These are phyloP conservation scores for Rhingia campestris DNA, from an alignment of 2,888 invertebrate genomes.

Conservation along the genomic window DNA sequence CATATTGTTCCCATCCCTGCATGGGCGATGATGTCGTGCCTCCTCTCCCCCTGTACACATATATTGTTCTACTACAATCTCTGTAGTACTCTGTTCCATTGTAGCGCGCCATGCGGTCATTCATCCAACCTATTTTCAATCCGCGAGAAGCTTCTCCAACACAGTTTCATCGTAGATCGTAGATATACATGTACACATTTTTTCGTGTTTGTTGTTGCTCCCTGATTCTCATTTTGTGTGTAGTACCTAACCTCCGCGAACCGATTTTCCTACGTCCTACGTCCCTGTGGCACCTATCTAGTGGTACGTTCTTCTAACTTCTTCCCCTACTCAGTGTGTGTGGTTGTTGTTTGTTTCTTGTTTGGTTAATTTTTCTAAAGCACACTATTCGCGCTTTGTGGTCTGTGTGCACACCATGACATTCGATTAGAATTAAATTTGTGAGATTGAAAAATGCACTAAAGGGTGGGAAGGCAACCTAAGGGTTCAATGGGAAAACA, in stretches of 20 bases:
- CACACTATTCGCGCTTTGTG: conserved; percentile 52
- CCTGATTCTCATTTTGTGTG: conserved; percentile 22
- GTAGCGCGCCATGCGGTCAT: conserved; percentile 70
- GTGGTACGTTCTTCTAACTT: conserved; percentile 18
- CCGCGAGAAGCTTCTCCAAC: conserved; percentile 63
- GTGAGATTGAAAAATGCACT: conserved; percentile 58
- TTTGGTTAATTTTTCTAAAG: conserved; percentile 67
- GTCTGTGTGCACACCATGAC: conserved; percentile 47
- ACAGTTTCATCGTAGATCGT: conserved; percentile 37
- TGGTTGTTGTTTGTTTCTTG: conserved; percentile 35
- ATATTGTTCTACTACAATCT: conserved; percentile 43
- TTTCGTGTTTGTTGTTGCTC: neutral
- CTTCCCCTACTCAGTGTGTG: conserved; percentile 22
- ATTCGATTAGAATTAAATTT: conserved; percentile 67
- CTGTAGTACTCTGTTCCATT: conserved; percentile 50
- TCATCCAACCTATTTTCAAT: conserved; percentile 75
- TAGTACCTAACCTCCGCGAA: conserved; percentile 34
- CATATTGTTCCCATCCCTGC: conserved; percentile 36
- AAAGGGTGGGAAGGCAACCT: conserved; percentile 30
- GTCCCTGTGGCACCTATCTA: conserved; percentile 4
- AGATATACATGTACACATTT: neutral
- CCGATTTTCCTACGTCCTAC: conserved; percentile 30
- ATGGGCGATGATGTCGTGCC: neutral
- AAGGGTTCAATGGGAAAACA: conserved; percentile 26
- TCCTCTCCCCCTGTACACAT: neutral